phyloP scores from a whole-genome alignment of 1,140 invertebrate genomes.

The Leptopilina boulardi region DNA sequence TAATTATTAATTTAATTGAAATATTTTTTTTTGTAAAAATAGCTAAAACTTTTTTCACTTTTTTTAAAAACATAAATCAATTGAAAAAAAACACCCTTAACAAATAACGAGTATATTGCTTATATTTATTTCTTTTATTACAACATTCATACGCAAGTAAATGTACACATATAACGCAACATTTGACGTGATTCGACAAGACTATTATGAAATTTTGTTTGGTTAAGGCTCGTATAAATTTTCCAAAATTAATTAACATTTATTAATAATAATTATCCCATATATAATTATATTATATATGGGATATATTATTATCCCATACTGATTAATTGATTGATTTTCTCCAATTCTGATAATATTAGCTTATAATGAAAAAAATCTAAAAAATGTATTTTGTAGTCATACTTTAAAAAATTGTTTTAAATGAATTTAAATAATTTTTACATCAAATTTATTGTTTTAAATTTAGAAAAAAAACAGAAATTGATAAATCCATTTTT shows the following conservation, averaged over 20 bases:
- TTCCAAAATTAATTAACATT: not conserved
- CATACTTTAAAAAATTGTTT: no score
- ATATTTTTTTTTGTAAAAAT: no score
- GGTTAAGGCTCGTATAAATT: constrained; percentile 1
- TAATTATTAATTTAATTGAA: no score
- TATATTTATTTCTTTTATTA: not conserved
- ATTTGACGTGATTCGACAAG: not conserved
- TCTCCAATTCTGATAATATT: not conserved
- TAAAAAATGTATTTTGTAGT: no score
- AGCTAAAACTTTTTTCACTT: not conserved
- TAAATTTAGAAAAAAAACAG: no score
- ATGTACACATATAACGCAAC: constrained; percentile 5
- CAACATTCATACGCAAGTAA: constrained; percentile 10
- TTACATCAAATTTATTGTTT: no score
- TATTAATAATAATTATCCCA: no score
- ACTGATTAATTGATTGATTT: not conserved
- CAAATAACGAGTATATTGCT: not conserved
- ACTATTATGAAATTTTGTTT: not conserved
- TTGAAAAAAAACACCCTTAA: not conserved
- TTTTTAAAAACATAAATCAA: not conserved
- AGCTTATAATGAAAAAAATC: no score
- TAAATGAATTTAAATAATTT: no score
- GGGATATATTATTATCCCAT: no score
- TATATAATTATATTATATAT: no score
- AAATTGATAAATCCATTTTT: no score